These are phyloP conservation scores for Dreissena rostriformis DNA, from an alignment of 1,140 invertebrate genomes.

Conservation along the genomic window DNA sequence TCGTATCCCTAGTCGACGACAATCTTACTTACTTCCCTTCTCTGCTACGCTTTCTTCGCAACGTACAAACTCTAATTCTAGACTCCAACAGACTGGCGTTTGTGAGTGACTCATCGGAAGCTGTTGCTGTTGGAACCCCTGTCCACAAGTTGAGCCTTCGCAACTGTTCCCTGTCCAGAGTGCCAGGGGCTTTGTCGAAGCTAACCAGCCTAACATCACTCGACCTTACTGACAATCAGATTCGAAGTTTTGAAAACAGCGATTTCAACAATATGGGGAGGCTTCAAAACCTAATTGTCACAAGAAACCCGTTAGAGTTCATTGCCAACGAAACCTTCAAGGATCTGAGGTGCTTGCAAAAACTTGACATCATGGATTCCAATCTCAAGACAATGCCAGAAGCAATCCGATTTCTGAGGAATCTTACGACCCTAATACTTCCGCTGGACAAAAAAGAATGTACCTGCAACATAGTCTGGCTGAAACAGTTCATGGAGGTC, in stretches of 20 bases:
- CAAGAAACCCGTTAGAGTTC: constrained; percentile 41
- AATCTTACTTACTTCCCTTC: constrained; percentile 43
- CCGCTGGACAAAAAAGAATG: constrained; percentile 42
- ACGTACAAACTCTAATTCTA: constrained; percentile 8
- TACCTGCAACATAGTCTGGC: constrained; percentile 48
- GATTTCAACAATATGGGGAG: constrained; percentile 42
- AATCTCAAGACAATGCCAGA: constrained; percentile 41
- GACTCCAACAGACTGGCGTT: constrained; percentile 46
- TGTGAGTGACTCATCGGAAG: constrained; percentile 39
- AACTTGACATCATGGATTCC: constrained; percentile 36
- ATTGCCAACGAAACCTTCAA: constrained; percentile 52
- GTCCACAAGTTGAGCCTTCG: constrained; percentile 25
- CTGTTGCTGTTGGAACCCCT: constrained; percentile 14
- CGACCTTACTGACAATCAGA: constrained; percentile 36
- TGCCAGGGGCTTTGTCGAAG: constrained; percentile 44
- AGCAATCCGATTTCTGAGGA: constrained; percentile 33
- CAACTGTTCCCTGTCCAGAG: constrained; percentile 43
- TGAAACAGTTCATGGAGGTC: constrained; percentile 41
- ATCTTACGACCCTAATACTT: constrained; percentile 12
- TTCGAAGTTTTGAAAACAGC: constrained; percentile 49
- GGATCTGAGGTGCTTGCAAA: constrained; percentile 10
- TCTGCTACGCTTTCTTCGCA: constrained; percentile 16
- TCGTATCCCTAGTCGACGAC: constrained; percentile 39
- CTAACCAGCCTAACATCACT: constrained; percentile 34
- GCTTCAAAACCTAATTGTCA: constrained; percentile 22